Percentiles rank a stretch among this genome's conserved stretches.
phyloP scores from a whole-genome alignment of 1,140 invertebrate genomes.

The Drosophila lini region DNA sequence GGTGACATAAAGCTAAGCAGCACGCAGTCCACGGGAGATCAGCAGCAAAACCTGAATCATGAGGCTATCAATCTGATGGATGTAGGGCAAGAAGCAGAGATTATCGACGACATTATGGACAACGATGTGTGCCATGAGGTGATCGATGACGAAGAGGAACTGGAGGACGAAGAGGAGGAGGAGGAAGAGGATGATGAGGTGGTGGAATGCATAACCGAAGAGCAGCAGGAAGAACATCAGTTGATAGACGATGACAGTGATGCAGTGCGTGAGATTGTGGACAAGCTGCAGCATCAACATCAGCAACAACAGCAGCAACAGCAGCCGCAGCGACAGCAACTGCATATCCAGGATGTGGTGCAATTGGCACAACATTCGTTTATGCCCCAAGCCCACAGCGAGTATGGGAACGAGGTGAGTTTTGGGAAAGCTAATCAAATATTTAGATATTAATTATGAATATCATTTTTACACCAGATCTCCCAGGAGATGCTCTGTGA shows the following conservation, averaged over 20 bases:
- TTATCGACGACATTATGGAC: conserved; percentile 68
- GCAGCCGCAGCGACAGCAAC: conserved; percentile 49
- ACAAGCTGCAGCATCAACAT: conserved; percentile 76
- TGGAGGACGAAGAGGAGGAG: conserved; percentile 63
- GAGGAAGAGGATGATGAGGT: conserved; percentile 61
- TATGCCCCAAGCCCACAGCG: conserved; percentile 62
- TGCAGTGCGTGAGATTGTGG: conserved; percentile 74
- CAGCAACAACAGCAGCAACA: conserved; percentile 66
- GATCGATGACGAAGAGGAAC: conserved; percentile 46
- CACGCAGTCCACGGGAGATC: conserved; percentile 34
- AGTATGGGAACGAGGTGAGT: conserved; percentile 67
- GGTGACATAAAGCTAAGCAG: conserved; percentile 69
- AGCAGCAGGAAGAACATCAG: conserved; percentile 34
- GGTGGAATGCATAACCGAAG: conserved; percentile 61
- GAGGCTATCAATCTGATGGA: conserved; percentile 76
- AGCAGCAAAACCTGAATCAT: conserved; percentile 52
- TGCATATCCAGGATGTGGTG: conserved; percentile 66
- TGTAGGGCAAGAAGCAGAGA: conserved; percentile 66
- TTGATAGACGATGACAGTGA: conserved; percentile 63
- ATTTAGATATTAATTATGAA: neutral
- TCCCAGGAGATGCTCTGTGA: conserved; percentile 69
- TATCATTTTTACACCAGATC: conserved; percentile 19
- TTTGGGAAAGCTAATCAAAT: neutral
- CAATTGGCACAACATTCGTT: conserved; percentile 70
- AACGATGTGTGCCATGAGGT: conserved; percentile 70